phyloP scores from a whole-genome alignment of 1,140 invertebrate species.

The Penaeus indicus region DNA sequence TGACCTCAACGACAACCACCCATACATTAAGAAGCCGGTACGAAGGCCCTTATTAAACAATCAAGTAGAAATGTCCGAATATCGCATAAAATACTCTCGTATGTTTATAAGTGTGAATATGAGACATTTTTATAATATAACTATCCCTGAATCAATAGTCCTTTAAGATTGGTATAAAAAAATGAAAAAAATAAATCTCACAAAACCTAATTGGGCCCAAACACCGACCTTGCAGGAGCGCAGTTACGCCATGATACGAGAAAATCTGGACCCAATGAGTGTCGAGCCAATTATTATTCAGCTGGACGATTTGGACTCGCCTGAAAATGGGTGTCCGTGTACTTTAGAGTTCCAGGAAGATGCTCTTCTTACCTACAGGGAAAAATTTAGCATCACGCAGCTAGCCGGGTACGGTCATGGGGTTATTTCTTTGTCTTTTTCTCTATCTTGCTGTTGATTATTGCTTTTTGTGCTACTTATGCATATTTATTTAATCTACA shows the following conservation, averaged over 20 bases:
- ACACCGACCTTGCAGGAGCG: neutral
- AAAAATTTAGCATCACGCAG: slow-evolving; percentile 38
- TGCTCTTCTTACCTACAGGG: neutral
- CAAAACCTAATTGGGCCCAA: too few relatives aligned
- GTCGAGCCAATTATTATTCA: slow-evolving; percentile 40
- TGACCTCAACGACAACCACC: slow-evolving; percentile 53
- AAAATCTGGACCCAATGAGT: slow-evolving; percentile 34
- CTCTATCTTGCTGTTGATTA: too few relatives aligned
- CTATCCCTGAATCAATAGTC: too few relatives aligned
- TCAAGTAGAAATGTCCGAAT: too few relatives aligned
- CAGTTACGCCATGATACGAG: slow-evolving; percentile 40
- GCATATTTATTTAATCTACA: too few relatives aligned
- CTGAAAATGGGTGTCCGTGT: slow-evolving; percentile 41
- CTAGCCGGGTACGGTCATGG: slow-evolving; percentile 5
- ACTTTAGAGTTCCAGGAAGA: slow-evolving; percentile 28
- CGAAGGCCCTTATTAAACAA: neutral
- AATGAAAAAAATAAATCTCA: too few relatives aligned
- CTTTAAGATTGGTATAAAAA: too few relatives aligned
- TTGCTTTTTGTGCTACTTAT: too few relatives aligned
- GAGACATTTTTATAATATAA: too few relatives aligned
- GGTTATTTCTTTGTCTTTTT: neutral
- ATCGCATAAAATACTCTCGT: too few relatives aligned
- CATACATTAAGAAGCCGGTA: slow-evolving; percentile 44
- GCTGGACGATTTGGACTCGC: slow-evolving; percentile 38
- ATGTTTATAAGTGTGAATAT: too few relatives aligned